These are phyloP conservation scores for Malthinus flaveolus DNA, from an alignment of 2,888 invertebrate species.

Conservation along the genomic window DNA sequence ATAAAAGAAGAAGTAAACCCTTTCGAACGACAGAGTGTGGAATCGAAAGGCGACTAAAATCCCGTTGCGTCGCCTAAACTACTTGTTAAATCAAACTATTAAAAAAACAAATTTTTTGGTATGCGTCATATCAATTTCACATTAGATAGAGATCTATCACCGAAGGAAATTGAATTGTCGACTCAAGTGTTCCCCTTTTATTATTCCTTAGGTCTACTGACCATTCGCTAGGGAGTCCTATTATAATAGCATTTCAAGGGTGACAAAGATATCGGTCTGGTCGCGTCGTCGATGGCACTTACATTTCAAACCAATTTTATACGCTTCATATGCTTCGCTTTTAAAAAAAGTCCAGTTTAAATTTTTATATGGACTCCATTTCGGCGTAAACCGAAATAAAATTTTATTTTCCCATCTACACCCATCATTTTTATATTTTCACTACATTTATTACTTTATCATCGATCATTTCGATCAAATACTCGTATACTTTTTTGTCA, in stretches of 20 bases:
- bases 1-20: too few species aligned
- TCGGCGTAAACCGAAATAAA: conserved; percentile 44
- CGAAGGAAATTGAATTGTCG: conserved; percentile 54
- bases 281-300: conserved; percentile 50
- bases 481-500: background rate
- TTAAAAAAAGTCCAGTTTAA: conserved; percentile 38
- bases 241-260: conserved; percentile 51
- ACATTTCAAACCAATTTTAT: conserved; percentile 52
- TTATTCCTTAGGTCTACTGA: conserved; percentile 51
- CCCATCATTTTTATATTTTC: conserved; percentile 7
- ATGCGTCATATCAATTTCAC: conserved; percentile 54
- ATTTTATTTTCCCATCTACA: conserved; percentile 39
- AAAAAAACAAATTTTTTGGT: conserved; percentile 44
- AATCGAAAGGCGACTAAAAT: conserved; percentile 1
- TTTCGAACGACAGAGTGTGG: too few species aligned
- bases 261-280: conserved; percentile 51
- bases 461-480: background rate
- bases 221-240: conserved; percentile 46
- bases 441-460: conserved; percentile 2
- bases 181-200: conserved; percentile 48
- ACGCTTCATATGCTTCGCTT: conserved; percentile 49
- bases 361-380: conserved; percentile 42
- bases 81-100: conserved; percentile 35
- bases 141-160: conserved; percentile 53
- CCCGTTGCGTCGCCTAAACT: conserved; percentile 14